Evolutionary conservation across 2,888 invertebrate genomes (phyloP).

Genomic region (Sicus ferrugineus): DNA sequence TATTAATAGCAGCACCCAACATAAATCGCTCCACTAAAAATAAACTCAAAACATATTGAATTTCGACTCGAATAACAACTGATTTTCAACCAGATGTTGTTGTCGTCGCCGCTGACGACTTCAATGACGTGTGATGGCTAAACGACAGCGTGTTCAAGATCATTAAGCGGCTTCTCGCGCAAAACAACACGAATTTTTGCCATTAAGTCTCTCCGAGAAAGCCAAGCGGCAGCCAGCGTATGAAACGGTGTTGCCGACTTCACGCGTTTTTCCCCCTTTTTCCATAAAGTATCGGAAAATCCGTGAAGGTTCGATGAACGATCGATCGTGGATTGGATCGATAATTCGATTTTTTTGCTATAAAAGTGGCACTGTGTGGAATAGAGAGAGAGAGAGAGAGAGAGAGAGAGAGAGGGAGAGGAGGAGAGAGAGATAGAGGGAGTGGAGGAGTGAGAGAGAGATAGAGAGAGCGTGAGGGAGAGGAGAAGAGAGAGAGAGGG

Average conservation of each 20-base stretch:
- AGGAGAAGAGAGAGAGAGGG: too few species aligned
- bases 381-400: not conserved
- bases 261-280: not conserved
- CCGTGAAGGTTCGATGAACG: not conserved
- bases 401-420: too few species aligned
- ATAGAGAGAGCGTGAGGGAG: too few species aligned
- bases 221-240: not conserved
- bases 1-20: not conserved
- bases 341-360: not conserved
- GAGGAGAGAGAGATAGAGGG: not conserved
- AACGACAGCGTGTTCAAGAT: conserved; percentile 37
- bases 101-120: not conserved
- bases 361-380: not conserved
- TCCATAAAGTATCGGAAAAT: not conserved
- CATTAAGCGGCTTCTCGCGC: conserved; percentile 40
- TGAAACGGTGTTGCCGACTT: conserved; percentile 19
- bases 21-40: not conserved
- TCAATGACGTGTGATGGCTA: too few species aligned
- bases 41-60: conserved; percentile 12
- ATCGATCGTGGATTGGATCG: not conserved
- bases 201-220: conserved; percentile 37
- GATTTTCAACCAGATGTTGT: not conserved
- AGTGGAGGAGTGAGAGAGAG: too few species aligned
- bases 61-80: conserved; percentile 25
- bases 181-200: conserved; percentile 46